Evolutionary conservation across 2,797 vertebrate species (phyloP).

Genomic region (Ciconia nigra): DNA sequence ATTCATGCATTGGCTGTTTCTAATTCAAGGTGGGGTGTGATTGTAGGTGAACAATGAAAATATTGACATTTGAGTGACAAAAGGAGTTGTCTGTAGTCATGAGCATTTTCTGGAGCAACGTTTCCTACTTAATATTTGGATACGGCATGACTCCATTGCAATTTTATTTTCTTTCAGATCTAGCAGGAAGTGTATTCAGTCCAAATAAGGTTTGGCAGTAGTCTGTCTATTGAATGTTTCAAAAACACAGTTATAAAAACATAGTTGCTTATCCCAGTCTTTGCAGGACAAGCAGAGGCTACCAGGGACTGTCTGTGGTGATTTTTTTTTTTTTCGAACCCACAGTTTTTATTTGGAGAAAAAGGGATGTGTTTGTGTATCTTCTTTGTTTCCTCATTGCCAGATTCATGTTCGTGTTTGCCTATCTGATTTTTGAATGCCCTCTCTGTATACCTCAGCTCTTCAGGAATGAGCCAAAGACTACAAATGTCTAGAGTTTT

Average conservation of each 20-base stretch:
- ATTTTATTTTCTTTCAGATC: conserved; percentile 11
- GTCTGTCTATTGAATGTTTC: not conserved
- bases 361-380: not conserved
- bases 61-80: not conserved
- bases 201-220: conserved; percentile 34
- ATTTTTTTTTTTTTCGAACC: not conserved
- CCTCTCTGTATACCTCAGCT: not conserved
- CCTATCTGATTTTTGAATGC: not conserved
- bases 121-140: not conserved
- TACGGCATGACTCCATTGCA: not conserved
- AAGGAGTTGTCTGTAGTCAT: not conserved
- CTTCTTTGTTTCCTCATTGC: not conserved
- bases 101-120: not conserved
- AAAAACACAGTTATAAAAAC: conserved; percentile 20
- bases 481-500: not conserved
- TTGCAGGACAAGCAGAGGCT: conserved; percentile 3
- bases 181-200: not conserved
- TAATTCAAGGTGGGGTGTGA: not conserved
- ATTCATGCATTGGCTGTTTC: not conserved
- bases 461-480: not conserved
- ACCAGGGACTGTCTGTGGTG: not conserved
- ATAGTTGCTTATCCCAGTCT: not conserved
- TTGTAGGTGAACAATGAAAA: not conserved
- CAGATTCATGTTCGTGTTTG: not conserved
- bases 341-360: not conserved